phyloP scores from a whole-genome alignment of 2,797 vertebrate species.

The Notamacropus eugenii region DNA sequence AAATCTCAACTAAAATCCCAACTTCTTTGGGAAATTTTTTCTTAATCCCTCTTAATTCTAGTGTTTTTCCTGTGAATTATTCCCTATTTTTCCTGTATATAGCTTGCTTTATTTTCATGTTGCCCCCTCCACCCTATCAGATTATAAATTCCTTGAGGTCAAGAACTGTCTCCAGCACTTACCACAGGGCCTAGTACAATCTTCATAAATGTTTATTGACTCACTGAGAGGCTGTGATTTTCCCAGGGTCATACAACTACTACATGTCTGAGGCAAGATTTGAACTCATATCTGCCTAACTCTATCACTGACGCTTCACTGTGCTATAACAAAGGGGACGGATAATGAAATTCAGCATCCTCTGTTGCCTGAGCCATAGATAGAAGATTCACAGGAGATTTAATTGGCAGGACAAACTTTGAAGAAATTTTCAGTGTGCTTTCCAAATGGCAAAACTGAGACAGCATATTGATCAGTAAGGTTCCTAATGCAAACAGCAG shows the following conservation, averaged over 20 bases:
- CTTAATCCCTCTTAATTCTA: not conserved
- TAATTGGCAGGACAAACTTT: slow-evolving; percentile 72
- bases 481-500: slow-evolving; percentile 79
- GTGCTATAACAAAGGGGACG: slow-evolving; percentile 7
- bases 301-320: not conserved
- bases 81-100: not conserved
- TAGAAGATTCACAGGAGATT: slow-evolving; percentile 77
- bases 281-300: not conserved
- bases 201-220: not conserved
- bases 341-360: slow-evolving; percentile 43
- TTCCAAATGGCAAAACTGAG: slow-evolving; percentile 78
- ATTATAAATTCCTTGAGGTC: not conserved
- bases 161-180: not conserved
- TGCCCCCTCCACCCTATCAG: not conserved
- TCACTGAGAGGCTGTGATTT: not conserved
- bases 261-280: not conserved
- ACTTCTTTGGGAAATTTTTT: not conserved
- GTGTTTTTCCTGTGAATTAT: not conserved
- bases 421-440: slow-evolving; percentile 65
- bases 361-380: slow-evolving; percentile 74
- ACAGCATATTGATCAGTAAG: slow-evolving; percentile 80
- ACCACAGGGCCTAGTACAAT: not conserved
- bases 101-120: not conserved
- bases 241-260: not conserved
- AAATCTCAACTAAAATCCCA: not conserved